Evolutionary conservation across 2,113 vertebrate genomes (phyloP).

Genomic region (Channa maculata): DNA sequence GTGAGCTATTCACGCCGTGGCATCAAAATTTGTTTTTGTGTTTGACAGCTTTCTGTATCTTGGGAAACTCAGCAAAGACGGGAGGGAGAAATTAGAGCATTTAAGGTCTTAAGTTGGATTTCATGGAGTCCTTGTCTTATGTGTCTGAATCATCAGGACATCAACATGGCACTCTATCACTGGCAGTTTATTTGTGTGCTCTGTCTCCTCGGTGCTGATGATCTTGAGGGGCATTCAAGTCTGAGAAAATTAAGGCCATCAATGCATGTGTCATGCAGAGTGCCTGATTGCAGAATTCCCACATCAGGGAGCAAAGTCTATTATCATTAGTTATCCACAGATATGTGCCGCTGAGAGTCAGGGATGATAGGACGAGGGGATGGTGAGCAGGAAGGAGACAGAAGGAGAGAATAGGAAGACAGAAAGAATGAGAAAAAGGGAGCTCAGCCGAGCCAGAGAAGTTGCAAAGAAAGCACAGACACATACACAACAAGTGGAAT

Average conservation of each 20-base stretch:
- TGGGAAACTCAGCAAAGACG: background rate
- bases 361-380: slow-evolving; percentile 52
- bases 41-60: background rate
- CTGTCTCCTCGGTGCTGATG: slow-evolving; percentile 54
- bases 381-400: slow-evolving; percentile 5
- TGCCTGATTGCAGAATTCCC: slow-evolving; percentile 76
- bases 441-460: slow-evolving; percentile 15
- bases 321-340: slow-evolving; percentile 76
- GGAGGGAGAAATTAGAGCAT: background rate
- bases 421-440: slow-evolving; percentile 13
- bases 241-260: slow-evolving; percentile 72
- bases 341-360: slow-evolving; percentile 63
- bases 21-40: slow-evolving; percentile 4
- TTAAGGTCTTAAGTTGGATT: slow-evolving; percentile 19
- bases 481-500: background rate
- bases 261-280: slow-evolving; percentile 59
- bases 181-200: slow-evolving; percentile 57
- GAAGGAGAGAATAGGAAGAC: slow-evolving; percentile 13
- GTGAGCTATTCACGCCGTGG: background rate
- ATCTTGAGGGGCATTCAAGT: slow-evolving; percentile 66
- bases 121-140: background rate
- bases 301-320: slow-evolving; percentile 75
- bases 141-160: slow-evolving; percentile 20
- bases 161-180: background rate
- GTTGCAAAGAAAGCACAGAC: slow-evolving; percentile 35